These are phyloP conservation scores for Numenius arquata DNA, from an alignment of 2,113 vertebrate species.

Conservation along the genomic window DNA sequence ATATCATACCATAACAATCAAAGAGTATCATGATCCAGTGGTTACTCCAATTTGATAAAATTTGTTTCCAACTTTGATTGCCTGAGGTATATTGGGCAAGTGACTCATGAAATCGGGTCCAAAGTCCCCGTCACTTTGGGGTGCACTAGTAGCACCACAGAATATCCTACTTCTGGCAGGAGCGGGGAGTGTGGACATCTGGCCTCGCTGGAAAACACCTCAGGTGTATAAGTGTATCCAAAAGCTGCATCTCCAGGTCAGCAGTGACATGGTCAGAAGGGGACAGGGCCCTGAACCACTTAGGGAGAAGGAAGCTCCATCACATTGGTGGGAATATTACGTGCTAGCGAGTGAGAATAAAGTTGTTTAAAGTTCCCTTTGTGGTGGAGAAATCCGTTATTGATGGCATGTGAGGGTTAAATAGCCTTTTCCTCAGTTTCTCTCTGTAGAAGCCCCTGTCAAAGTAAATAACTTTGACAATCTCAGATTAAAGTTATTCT, in stretches of 20 bases:
- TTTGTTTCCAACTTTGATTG: not conserved
- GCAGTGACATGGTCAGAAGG: not conserved
- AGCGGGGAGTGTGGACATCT: fast-evolving
- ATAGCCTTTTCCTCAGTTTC: not conserved
- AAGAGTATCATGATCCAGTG: not conserved
- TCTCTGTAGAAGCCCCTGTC: not conserved
- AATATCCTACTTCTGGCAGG: not conserved
- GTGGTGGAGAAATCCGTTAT: not conserved
- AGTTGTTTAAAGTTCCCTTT: not conserved
- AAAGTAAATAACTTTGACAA: not conserved
- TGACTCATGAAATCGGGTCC: not conserved
- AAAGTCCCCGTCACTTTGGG: not conserved
- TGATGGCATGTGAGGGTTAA: not conserved
- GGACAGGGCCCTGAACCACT: not conserved
- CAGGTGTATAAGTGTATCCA: not conserved
- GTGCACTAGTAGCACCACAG: not conserved
- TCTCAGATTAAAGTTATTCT: not conserved
- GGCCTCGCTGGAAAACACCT: not conserved
- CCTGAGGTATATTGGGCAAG: not conserved
- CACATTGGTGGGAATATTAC: not conserved
- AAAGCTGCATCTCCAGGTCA: not conserved
- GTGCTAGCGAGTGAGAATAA: not conserved
- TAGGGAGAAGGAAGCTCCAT: not conserved
- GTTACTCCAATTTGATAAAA: not conserved
- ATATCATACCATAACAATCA: fast-evolving